Conservation (phyloP, 2,888 invertebrate species). For the Cetonia aurata region DNA sequence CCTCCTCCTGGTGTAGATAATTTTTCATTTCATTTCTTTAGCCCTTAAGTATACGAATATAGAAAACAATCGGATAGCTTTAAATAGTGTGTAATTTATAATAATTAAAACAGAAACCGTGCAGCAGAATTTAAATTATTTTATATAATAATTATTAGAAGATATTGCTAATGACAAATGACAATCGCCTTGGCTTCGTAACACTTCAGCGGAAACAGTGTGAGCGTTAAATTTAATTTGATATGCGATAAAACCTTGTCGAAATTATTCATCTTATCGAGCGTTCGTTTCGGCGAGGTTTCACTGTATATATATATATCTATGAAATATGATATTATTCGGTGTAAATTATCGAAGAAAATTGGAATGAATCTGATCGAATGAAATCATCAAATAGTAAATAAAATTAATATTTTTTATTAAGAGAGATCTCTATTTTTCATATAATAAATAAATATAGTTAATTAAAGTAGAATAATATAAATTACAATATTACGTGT, state of each 20-base stretch:
- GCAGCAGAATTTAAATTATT: constrained; percentile 49
- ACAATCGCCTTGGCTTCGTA: constrained; percentile 34
- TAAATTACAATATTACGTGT: no score
- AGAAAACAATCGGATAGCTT: constrained; percentile 54
- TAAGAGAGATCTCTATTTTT: constrained; percentile 28
- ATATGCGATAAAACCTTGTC: no score
- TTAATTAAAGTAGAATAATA: not conserved
- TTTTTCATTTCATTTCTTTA: constrained; percentile 28
- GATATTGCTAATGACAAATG: constrained; percentile 46
- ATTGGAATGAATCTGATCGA: no score
- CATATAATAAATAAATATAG: constrained; percentile 8
- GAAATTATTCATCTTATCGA: no score
- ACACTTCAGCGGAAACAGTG: constrained; percentile 51
- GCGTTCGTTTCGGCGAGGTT: no score
- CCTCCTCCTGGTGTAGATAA: constrained; percentile 31
- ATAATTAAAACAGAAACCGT: constrained; percentile 40
- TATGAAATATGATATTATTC: no score
- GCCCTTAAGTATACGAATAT: constrained; percentile 47
- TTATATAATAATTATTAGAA: constrained; percentile 18
- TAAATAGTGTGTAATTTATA: constrained; percentile 50
- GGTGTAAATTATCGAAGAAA: no score
- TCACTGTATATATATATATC: no score
- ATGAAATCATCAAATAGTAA: no score
- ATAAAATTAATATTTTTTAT: constrained; percentile 4
- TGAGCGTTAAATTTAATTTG: no score